A percentile compares a stretch with the other conserved stretches of the same genome.
Conservation (phyloP, 2,888 invertebrate genomes). For the Eupithecia insigniata region DNA sequence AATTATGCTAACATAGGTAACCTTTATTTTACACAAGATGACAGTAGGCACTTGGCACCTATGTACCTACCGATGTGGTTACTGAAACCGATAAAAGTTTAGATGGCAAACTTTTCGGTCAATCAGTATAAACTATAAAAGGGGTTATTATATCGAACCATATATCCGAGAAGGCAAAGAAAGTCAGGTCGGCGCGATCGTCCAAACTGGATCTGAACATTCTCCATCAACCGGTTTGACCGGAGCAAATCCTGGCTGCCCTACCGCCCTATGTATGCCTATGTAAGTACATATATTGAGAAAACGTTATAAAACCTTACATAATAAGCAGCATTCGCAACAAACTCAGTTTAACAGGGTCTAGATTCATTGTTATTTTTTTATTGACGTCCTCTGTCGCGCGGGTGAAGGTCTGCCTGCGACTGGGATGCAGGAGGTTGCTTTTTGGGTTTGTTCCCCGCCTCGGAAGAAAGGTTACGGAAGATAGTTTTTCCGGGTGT, state of each 20-base stretch:
- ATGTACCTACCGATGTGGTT: neutral
- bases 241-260: slow-evolving; percentile 76
- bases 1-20: neutral
- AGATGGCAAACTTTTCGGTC: slow-evolving; percentile 8
- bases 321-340: slow-evolving; percentile 31
- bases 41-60: no score
- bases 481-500: neutral
- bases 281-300: slow-evolving; percentile 27
- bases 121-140: slow-evolving; percentile 21
- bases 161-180: slow-evolving; percentile 67
- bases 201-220: slow-evolving; percentile 74
- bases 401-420: neutral
- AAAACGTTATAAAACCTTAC: slow-evolving; percentile 41
- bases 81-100: neutral
- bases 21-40: neutral
- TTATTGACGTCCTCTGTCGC: neutral
- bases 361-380: neutral
- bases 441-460: neutral
- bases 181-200: slow-evolving; percentile 67
- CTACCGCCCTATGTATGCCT: slow-evolving; percentile 47
- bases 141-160: slow-evolving; percentile 42
- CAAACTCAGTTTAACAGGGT: neutral
- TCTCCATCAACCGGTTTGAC: slow-evolving; percentile 78
- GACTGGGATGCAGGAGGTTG: neutral
- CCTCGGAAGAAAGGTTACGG: neutral